Conservation (phyloP, 2,888 invertebrate genomes). For the Chloromyia formosa region DNA sequence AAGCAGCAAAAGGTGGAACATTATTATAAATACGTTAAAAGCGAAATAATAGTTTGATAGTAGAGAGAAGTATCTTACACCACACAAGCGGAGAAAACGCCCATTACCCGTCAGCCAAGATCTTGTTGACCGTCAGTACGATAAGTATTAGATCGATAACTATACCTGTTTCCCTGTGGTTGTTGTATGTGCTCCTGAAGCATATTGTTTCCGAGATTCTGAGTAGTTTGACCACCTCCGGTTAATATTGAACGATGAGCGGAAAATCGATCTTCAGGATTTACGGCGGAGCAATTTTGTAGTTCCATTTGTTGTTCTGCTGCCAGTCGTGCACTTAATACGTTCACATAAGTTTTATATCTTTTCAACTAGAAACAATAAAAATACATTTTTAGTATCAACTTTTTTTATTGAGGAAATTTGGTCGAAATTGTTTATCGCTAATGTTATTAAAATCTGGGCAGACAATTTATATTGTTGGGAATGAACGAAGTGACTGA, state of each 20-base stretch:
- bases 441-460: too few species aligned
- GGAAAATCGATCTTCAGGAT: slow-evolving; percentile 66
- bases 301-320: slow-evolving; percentile 61
- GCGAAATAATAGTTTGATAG: neutral
- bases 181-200: slow-evolving; percentile 58
- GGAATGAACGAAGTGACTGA: too few species aligned
- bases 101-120: slow-evolving; percentile 83
- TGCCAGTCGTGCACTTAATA: slow-evolving; percentile 75
- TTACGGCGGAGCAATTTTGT: slow-evolving; percentile 64
- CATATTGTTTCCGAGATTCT: slow-evolving; percentile 48
- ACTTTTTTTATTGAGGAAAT: too few species aligned
- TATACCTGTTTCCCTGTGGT: slow-evolving; percentile 72
- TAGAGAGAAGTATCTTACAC: slow-evolving; percentile 64
- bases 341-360: slow-evolving; percentile 83
- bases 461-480: too few species aligned
- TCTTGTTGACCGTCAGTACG: slow-evolving; percentile 71
- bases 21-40: neutral
- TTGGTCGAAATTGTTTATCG: too few species aligned
- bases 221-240: slow-evolving; percentile 51
- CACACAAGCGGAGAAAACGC: slow-evolving; percentile 84
- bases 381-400: neutral
- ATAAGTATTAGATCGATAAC: slow-evolving; percentile 75
- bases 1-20: neutral
- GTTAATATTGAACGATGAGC: slow-evolving; percentile 53
- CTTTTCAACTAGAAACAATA: slow-evolving; percentile 74